Base-by-base conservation (phyloP, 2,797 vertebrate species). In the Brachymystax lenok region DNA sequence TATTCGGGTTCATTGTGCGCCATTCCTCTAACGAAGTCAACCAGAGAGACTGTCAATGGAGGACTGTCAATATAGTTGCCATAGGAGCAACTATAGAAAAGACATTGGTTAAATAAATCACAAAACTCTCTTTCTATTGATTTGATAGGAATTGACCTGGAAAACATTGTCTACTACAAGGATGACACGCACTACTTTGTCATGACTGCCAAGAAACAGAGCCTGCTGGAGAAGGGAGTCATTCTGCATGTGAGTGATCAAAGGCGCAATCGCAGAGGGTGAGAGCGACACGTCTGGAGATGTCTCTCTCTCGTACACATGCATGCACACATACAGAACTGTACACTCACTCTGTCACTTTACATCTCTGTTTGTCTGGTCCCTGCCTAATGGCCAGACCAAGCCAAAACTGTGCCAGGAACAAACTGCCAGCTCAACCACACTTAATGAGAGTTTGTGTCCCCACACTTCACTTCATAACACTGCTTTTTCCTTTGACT, bases 101-200 rank as follows among this genome's bases (percentile, higher is more conserved):
- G 28, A 5, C 21, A 51, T 13, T 33, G 1, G 69, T 74, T 74
- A 74, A 67, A 17, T 69, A 3, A 71, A 21, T 84, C 74, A 89
- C 87, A 67, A 54, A 77, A 24, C 33, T 51, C 1, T 77, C 17
- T 64, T 27, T 27, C 50, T 56, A 30, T 80, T 1, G 73, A 24
- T 46, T 74, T 63, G 80, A 35, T 84, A 98, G 98, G 98, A 87
- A 96, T 99, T 86, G 97, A 99, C 92, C 94, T 99, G 94, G 98
- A 99, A 93, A 99, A 99, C 93, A 99, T 99, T 5, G 98, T 99
- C 83, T 99, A 99, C 93, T 99, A 99, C 91, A 99, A 99, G 90
- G 98, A 99, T 78, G 98, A 99, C 92, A 99, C 98, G 0, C 98
- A 99, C 92, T 99, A 99, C 93, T 99, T 99, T 87, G 98, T 99